These are phyloP conservation scores for Prenolepis imparis DNA, from an alignment of 2,888 invertebrate species.

Conservation along the genomic window DNA sequence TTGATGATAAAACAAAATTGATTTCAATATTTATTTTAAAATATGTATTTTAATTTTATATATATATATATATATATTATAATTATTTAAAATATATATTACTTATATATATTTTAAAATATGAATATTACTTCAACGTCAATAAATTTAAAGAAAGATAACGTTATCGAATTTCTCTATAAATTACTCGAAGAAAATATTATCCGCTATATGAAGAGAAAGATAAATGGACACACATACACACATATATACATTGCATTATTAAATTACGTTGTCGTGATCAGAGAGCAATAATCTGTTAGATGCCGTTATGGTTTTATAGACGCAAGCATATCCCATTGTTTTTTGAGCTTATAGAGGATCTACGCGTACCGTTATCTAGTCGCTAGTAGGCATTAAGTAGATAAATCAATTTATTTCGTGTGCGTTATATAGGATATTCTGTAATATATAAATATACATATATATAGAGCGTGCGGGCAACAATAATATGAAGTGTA, in stretches of 20 bases:
- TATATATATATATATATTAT: background rate
- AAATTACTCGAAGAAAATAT: background rate
- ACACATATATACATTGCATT: background rate
- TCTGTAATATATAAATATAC: background rate
- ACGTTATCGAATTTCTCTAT: background rate
- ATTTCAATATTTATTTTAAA: too few relatives aligned
- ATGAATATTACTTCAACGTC: too few relatives aligned
- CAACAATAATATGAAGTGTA: slow-evolving; percentile 41
- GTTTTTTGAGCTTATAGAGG: slow-evolving; percentile 78
- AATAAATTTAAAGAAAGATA: background rate
- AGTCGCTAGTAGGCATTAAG: slow-evolving; percentile 70
- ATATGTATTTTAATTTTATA: too few relatives aligned
- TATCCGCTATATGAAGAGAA: background rate
- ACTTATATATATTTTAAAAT: too few relatives aligned
- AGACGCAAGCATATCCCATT: slow-evolving; percentile 76
- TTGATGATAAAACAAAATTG: background rate
- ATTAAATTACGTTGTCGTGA: slow-evolving; percentile 50
- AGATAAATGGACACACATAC: background rate
- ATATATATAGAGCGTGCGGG: background rate
- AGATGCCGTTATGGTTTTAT: slow-evolving; percentile 61
- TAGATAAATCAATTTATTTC: slow-evolving; percentile 38
- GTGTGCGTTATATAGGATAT: slow-evolving; percentile 9
- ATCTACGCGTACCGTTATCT: slow-evolving; percentile 80
- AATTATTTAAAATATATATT: too few relatives aligned
- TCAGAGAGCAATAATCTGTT: slow-evolving; percentile 66